Conservation (phyloP, 2,888 invertebrate genomes). For the Oligia fasciuncula region DNA sequence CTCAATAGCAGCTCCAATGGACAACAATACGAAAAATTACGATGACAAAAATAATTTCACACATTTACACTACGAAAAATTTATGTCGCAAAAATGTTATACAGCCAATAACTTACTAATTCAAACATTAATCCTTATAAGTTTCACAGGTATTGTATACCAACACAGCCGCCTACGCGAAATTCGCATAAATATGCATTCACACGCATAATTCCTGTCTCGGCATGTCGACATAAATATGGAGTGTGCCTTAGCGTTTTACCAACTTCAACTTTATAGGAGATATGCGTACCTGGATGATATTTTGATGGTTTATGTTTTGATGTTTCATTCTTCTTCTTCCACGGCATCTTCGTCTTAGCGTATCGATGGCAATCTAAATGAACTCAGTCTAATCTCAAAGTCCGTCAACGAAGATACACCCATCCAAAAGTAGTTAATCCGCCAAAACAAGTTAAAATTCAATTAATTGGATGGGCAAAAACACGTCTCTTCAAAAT, state of each 20-base stretch:
- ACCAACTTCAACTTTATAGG: constrained; percentile 27
- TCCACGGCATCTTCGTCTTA: neutral
- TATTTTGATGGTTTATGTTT: constrained; percentile 14
- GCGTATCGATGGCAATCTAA: neutral
- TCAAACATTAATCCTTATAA: constrained; percentile 64
- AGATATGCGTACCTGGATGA: constrained; percentile 23
- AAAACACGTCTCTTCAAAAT: neutral
- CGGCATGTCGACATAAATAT: constrained; percentile 73
- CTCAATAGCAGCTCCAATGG: neutral
- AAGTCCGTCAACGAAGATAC: neutral
- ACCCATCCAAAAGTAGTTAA: neutral
- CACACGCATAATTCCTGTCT: constrained; percentile 76
- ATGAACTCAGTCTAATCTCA: neutral
- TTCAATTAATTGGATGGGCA: too few species aligned
- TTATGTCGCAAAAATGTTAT: constrained; percentile 43
- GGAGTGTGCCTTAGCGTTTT: constrained; percentile 72
- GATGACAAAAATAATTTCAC: constrained; percentile 52
- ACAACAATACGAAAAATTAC: constrained; percentile 26
- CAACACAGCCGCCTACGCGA: constrained; percentile 68
- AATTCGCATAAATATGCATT: constrained; percentile 80
- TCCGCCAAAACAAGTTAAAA: too few species aligned
- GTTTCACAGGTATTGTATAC: constrained; percentile 55
- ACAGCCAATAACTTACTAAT: constrained; percentile 59
- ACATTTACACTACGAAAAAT: constrained; percentile 45
- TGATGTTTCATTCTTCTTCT: neutral